Evolutionary conservation across 2,888 invertebrate genomes (phyloP).

Genomic region (Acholoe squamosa): DNA sequence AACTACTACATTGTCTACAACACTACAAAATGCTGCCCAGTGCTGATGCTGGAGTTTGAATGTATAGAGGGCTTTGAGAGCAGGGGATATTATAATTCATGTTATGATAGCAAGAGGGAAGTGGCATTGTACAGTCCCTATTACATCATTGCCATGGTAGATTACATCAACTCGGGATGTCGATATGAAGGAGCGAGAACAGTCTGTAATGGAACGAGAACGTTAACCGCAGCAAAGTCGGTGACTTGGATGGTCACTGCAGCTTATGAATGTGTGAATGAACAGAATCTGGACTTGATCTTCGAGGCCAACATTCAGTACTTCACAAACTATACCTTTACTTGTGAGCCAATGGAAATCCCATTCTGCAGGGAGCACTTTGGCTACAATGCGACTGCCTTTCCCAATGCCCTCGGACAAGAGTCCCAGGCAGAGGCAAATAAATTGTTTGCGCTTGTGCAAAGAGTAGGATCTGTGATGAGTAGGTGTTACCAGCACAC

Average conservation of each 20-base stretch:
- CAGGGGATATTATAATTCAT: neutral
- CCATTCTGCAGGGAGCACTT: neutral
- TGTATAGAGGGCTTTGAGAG: neutral
- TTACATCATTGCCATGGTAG: neutral
- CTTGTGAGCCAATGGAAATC: neutral
- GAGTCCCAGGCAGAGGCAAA: neutral
- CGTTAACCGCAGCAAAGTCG: neutral
- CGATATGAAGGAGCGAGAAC: neutral
- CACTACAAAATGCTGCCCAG: neutral
- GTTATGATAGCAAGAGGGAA: neutral
- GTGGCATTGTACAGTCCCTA: neutral
- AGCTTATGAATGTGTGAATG: neutral
- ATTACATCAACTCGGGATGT: neutral
- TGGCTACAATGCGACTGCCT: neutral
- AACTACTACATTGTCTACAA: neutral
- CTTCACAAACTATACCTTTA: neutral
- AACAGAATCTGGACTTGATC: neutral
- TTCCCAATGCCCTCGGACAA: neutral
- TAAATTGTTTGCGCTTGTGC: neutral
- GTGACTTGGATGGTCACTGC: neutral
- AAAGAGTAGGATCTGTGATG: neutral
- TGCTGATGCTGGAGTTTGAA: neutral
- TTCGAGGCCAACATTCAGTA: neutral
- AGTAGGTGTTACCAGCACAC: neutral
- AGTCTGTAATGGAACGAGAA: neutral